Evolutionary conservation across 2,888 invertebrate genomes (phyloP), one percentile per base, ranked within the genome.

Genomic region (Amiota mariae): DNA sequence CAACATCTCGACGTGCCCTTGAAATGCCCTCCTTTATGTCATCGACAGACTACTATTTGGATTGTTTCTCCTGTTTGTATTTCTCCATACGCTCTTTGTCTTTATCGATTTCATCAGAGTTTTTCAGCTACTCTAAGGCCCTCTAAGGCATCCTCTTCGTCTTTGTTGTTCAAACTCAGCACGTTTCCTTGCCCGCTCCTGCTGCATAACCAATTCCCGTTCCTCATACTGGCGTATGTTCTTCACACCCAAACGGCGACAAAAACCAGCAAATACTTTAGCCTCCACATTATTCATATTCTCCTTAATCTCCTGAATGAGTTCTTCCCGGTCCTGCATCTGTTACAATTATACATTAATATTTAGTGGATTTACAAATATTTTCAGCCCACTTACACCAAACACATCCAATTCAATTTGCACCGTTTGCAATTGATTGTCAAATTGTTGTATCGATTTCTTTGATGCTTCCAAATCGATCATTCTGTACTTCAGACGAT

Each of bases 181-280:
- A 79, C 98, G 93, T 80, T 96, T 96, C 88, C 98, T 97, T 79
- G 97, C 97, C 68, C 98, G 92, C 90, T 99, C 98, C 90, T 99
- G 98, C 88, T 98, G 97, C 79, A 96, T 96, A 79, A 96, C 93
- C 85, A 99, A 90, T 91, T 99, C 99, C 46, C 98, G 93, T 91
- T 99, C 98, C 91, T 99, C 99, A 90, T 99, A 99, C 87, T 98
- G 98, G 0, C 98, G 94, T 85, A 99, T 99, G 90, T 99, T 99
- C 74, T 94, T 94, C 63, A 99, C 98, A 48, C 98, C 98, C 89
- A 99, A 96, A 87, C 95, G 95, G 72, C 93, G 91, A 87, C 99
- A 99, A 91, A 99, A 99, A 68, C 94, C 94, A 0, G 95, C 93
- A 91, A 99, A 99, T 0, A 99, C 97, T 71, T 96, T 96, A 89